phyloP scores from a whole-genome alignment of 2,888 invertebrate species.

The Aphidoletes aphidimyza region DNA sequence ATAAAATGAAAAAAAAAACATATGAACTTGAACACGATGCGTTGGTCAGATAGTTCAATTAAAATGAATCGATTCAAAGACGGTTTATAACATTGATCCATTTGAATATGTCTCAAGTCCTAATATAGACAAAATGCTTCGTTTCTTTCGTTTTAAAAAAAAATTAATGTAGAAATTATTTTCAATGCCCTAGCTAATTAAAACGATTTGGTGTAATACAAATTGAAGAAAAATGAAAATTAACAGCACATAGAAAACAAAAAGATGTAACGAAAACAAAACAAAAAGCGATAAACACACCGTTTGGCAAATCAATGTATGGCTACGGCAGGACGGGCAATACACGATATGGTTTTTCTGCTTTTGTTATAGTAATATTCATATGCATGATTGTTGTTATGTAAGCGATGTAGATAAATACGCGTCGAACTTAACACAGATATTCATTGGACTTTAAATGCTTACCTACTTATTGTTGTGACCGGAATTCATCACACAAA shows the following conservation, averaged over 20 bases:
- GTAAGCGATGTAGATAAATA: constrained; percentile 13
- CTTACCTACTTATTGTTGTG: not conserved
- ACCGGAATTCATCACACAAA: constrained; percentile 18
- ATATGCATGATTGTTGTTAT: constrained; percentile 39
- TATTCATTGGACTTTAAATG: constrained; percentile 40
- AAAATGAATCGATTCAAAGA: no score
- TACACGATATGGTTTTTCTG: not conserved
- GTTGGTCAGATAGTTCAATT: no score
- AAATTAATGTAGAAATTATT: not conserved
- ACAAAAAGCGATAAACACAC: no score
- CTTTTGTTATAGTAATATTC: not conserved
- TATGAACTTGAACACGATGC: no score
- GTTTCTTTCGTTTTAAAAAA: no score
- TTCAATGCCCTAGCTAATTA: constrained; percentile 6
- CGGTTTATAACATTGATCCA: no score
- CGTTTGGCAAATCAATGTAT: constrained; percentile 2
- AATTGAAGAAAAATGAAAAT: not conserved
- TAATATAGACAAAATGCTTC: no score
- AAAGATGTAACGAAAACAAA: not conserved
- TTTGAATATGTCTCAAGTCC: no score
- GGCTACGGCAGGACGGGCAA: not conserved
- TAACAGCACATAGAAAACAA: not conserved
- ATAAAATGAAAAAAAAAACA: no score
- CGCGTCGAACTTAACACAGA: constrained; percentile 41
- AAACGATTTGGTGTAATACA: not conserved